Conservation (phyloP, 2,113 vertebrate species). For the Reinhardtius hippoglossoides region DNA sequence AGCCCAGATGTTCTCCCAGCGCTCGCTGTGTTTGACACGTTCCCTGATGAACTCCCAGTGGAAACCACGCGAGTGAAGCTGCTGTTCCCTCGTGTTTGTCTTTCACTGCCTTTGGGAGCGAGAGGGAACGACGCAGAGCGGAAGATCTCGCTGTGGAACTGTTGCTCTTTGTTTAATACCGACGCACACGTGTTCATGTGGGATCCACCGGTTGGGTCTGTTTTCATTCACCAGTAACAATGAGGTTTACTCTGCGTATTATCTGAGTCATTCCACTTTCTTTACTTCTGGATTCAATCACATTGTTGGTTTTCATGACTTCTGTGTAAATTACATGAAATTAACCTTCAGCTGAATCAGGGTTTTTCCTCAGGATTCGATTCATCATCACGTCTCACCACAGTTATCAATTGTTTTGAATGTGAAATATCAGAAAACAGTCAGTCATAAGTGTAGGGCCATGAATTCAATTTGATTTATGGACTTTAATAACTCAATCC, state of each 20-base stretch:
- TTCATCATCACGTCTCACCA: too few species aligned
- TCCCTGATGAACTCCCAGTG: conserved; percentile 18
- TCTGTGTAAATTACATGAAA: not conserved
- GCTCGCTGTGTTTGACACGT: conserved; percentile 24
- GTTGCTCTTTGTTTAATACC: not conserved
- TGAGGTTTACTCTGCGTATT: not conserved
- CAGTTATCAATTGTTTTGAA: not conserved
- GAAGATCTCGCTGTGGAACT: too few species aligned
- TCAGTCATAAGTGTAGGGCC: too few species aligned
- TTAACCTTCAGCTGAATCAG: too few species aligned
- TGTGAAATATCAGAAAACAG: not conserved
- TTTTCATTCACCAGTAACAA: not conserved
- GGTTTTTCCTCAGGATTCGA: too few species aligned
- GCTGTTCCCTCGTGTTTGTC: conserved; percentile 31
- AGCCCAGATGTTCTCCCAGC: conserved; percentile 32
- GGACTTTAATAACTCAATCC: too few species aligned
- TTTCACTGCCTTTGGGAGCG: conserved; percentile 18
- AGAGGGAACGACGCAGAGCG: not conserved
- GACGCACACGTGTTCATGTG: not conserved
- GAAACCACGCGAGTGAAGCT: conserved; percentile 11
- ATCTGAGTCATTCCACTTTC: not conserved
- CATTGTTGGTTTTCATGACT: not conserved
- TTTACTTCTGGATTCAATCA: not conserved
- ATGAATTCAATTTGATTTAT: too few species aligned
- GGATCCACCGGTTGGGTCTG: too few species aligned